Evolutionary conservation across 2,888 invertebrate species (phyloP).

Genomic region (Drosophila meridiana): DNA sequence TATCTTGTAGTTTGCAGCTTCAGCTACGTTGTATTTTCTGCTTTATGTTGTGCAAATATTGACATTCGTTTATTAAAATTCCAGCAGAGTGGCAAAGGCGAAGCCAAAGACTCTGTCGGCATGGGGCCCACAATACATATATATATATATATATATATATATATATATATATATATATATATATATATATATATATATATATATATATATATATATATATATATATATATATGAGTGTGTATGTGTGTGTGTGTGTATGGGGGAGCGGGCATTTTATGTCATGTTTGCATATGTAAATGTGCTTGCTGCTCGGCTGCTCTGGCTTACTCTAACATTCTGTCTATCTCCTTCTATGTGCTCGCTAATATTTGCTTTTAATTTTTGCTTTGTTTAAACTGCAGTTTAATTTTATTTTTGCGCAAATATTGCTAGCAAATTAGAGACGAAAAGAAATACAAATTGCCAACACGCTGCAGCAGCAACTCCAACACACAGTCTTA

Average conservation of each 20-base stretch:
- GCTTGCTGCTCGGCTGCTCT: slow-evolving; percentile 22
- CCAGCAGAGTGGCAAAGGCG: slow-evolving; percentile 75
- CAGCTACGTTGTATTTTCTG: slow-evolving; percentile 63
- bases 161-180: neutral
- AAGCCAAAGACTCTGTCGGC: slow-evolving; percentile 60
- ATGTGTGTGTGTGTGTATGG: neutral
- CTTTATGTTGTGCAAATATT: slow-evolving; percentile 83
- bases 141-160: neutral
- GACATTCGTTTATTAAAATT: slow-evolving; percentile 83
- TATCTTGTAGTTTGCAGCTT: slow-evolving; percentile 55
- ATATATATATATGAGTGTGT: neutral
- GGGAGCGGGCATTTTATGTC: slow-evolving; percentile 58
- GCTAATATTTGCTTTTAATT: slow-evolving; percentile 82
- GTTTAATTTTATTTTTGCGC: slow-evolving; percentile 82
- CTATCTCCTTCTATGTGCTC: slow-evolving; percentile 43
- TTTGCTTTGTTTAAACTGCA: slow-evolving; percentile 83
- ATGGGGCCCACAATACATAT: slow-evolving; percentile 52
- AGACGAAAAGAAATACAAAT: slow-evolving; percentile 66
- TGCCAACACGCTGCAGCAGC: slow-evolving; percentile 34
- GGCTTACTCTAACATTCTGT: slow-evolving; percentile 8
- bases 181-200: neutral
- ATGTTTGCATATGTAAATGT: slow-evolving; percentile 81
- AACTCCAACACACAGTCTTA: slow-evolving; percentile 1
- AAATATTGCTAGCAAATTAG: slow-evolving; percentile 78
- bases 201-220: neutral